These are phyloP conservation scores for Pseudomugil gertrudae DNA, from an alignment of 2,797 vertebrate genomes.

Conservation along the genomic window DNA sequence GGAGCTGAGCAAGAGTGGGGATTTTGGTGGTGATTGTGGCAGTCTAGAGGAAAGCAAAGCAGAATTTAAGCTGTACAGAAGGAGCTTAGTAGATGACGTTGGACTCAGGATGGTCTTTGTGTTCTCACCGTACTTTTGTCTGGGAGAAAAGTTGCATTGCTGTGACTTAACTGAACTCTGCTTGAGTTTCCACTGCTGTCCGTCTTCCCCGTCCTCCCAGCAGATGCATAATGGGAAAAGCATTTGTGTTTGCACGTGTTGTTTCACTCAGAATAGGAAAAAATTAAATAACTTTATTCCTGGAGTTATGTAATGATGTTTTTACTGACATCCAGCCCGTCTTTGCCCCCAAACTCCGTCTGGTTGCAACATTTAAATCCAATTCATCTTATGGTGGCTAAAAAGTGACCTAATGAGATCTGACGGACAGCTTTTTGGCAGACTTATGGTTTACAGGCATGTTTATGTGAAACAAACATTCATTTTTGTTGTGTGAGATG, in stretches of 20 bases:
- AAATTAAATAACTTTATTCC: conserved; percentile 66
- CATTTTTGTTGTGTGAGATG: conserved; percentile 5
- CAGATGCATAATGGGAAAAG: conserved; percentile 61
- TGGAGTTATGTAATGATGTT: conserved; percentile 57
- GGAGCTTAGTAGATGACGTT: conserved; percentile 40
- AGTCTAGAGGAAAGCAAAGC: conserved; percentile 19
- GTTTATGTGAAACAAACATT: conserved; percentile 10
- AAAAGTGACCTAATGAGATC: not conserved
- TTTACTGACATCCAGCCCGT: conserved; percentile 47
- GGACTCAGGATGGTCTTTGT: conserved; percentile 31
- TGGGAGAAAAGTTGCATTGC: conserved; percentile 7
- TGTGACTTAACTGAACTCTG: conserved; percentile 25
- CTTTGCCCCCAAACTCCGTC: conserved; percentile 22
- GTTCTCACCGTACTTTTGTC: conserved; percentile 48
- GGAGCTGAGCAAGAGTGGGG: not conserved
- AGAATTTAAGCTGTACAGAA: conserved; percentile 20
- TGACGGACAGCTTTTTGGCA: not conserved
- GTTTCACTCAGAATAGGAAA: conserved; percentile 59
- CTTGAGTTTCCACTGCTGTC: conserved; percentile 68
- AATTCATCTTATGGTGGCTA: not conserved
- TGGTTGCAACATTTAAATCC: conserved; percentile 7
- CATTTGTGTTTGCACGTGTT: conserved; percentile 45
- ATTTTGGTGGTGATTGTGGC: conserved; percentile 25
- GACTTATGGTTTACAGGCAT: not conserved
- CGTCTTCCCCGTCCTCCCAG: conserved; percentile 34